Conservation (phyloP, 2,113 vertebrate species). For the Urocolius indicus region DNA sequence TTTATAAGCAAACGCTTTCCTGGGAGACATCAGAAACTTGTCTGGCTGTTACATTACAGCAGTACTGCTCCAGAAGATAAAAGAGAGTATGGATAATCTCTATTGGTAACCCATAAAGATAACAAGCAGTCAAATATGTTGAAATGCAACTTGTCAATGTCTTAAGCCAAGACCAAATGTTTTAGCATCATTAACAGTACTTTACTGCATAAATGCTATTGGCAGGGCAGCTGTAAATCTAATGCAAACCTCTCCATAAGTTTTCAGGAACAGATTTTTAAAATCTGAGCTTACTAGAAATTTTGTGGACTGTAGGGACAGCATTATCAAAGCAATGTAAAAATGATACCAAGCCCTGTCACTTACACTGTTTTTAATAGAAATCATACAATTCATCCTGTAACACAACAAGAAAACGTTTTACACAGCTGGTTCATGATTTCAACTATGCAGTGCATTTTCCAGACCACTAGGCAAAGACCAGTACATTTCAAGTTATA, state of each 20-base stretch:
- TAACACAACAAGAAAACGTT: not conserved
- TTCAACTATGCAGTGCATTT: not conserved
- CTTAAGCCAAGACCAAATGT: not conserved
- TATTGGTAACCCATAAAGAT: accelerated
- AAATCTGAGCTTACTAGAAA: not conserved
- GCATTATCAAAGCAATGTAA: not conserved
- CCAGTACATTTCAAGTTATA: not conserved
- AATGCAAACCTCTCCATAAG: not conserved
- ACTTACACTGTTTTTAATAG: not conserved
- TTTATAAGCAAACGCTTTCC: not conserved
- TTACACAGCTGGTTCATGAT: not conserved
- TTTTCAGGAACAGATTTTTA: not conserved
- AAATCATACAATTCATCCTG: not conserved
- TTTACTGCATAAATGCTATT: not conserved
- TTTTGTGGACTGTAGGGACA: not conserved
- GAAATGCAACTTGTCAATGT: not conserved
- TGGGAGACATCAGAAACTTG: not conserved
- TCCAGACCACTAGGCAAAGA: not conserved
- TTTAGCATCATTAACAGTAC: not conserved
- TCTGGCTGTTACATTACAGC: not conserved
- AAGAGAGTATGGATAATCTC: not conserved
- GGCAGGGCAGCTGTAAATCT: not conserved
- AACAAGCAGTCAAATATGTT: not conserved
- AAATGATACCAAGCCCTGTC: not conserved
- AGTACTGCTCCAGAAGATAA: not conserved